phyloP scores from a whole-genome alignment of 2,113 vertebrate genomes.

The Daubentonia madagascariensis region DNA sequence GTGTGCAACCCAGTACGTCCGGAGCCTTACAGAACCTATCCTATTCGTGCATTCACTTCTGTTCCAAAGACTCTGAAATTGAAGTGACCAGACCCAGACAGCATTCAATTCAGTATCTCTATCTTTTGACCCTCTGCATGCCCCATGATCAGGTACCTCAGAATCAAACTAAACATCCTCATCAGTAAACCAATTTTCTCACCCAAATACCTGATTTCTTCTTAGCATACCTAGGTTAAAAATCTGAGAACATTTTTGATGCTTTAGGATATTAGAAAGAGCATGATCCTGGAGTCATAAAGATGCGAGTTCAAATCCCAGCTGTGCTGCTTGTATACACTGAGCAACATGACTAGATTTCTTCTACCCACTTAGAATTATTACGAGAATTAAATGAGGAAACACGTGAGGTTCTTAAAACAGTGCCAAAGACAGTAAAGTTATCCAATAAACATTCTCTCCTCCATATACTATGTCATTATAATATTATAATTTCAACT shows the following conservation, averaged over 20 bases:
- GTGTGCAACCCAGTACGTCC: background rate
- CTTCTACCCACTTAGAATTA: background rate
- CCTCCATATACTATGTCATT: background rate
- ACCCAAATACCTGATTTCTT: background rate
- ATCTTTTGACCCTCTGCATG: background rate
- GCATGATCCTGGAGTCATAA: background rate
- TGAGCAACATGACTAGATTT: background rate
- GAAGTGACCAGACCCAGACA: background rate
- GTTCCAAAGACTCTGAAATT: background rate
- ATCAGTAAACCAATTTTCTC: background rate
- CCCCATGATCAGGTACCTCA: background rate
- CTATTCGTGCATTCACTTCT: background rate
- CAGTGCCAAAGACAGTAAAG: background rate
- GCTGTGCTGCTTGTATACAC: background rate
- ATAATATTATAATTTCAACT: background rate
- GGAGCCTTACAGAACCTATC: background rate
- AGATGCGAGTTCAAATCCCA: background rate
- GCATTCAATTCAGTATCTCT: background rate
- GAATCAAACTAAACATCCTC: background rate
- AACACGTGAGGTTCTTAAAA: background rate
- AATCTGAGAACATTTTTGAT: background rate
- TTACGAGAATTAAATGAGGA: conserved; percentile 35
- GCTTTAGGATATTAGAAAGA: background rate
- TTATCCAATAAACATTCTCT: background rate
- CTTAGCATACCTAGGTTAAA: background rate